Conservation (phyloP, 2,888 invertebrate species). For the Periphyllus acericola region DNA sequence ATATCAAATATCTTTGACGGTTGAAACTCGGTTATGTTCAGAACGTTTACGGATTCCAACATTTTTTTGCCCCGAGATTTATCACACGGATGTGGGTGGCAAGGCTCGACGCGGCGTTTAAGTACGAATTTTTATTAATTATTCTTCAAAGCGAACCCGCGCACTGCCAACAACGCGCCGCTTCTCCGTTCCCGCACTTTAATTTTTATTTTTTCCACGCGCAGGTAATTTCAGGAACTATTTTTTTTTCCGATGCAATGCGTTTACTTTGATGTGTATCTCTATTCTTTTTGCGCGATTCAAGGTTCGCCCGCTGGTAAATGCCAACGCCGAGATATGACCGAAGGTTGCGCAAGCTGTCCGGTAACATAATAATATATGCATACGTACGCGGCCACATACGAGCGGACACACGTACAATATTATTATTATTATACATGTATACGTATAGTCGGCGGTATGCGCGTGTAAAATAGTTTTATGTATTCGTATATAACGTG, state of each 20-base stretch:
- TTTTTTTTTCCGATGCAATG: background rate
- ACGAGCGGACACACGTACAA: background rate
- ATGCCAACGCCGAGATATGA: background rate
- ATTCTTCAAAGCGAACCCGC: background rate
- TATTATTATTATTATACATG: background rate
- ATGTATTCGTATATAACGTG: background rate
- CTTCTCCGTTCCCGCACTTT: background rate
- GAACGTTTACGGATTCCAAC: too few relatives aligned
- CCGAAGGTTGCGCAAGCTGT: background rate
- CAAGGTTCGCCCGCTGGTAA: slow-evolving; percentile 14
- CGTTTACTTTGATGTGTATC: slow-evolving; percentile 23
- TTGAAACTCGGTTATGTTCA: too few relatives aligned
- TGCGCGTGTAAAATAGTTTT: background rate
- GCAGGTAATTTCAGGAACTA: background rate
- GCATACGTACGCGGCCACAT: background rate
- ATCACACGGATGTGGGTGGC: background rate
- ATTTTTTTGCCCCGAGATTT: background rate
- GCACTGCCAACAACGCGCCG: background rate
- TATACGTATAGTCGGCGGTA: background rate
- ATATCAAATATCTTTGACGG: too few relatives aligned
- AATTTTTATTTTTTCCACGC: background rate
- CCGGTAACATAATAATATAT: background rate
- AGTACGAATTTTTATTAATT: slow-evolving; percentile 7
- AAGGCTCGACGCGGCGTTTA: background rate
- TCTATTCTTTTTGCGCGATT: background rate